phyloP scores from a whole-genome alignment of 2,888 invertebrate genomes.

The Hypercompe scribonia region DNA sequence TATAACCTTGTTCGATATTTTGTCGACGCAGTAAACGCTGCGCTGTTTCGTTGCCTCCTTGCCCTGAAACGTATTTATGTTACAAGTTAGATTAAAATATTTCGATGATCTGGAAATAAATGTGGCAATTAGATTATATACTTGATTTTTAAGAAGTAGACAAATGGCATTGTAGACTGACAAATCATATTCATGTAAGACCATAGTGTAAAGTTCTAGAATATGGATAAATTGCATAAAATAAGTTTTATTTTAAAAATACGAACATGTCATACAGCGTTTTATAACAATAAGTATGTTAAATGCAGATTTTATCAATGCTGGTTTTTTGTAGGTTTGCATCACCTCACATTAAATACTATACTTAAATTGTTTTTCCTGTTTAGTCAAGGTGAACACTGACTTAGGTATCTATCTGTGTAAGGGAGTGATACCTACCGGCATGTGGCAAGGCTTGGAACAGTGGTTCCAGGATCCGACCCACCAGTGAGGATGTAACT shows the following conservation, averaged over 20 bases:
- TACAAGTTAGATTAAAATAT: neutral
- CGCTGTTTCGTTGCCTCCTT: conserved; percentile 88
- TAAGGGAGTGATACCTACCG: conserved; percentile 58
- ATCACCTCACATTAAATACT: neutral
- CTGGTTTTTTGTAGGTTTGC: neutral
- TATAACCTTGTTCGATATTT: conserved; percentile 90
- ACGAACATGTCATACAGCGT: neutral
- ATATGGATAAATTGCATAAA: neutral
- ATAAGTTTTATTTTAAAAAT: neutral
- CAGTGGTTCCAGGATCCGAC: conserved; percentile 95
- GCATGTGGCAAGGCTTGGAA: conserved; percentile 74
- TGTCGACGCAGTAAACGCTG: conserved; percentile 92
- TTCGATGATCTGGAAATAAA: neutral
- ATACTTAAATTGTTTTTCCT: neutral
- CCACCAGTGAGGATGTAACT: conserved; percentile 93
- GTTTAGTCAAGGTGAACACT: neutral
- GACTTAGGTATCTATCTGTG: neutral
- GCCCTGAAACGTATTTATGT: conserved; percentile 62
- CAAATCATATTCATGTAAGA: neutral
- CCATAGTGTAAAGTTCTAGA: neutral
- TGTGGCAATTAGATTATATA: neutral
- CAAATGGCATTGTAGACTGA: neutral
- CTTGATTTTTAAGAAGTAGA: neutral
- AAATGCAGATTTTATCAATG: neutral
- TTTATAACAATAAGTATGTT: neutral